Base-by-base conservation (phyloP, 1,140 invertebrate species). In the Marisa cornuarietis region DNA sequence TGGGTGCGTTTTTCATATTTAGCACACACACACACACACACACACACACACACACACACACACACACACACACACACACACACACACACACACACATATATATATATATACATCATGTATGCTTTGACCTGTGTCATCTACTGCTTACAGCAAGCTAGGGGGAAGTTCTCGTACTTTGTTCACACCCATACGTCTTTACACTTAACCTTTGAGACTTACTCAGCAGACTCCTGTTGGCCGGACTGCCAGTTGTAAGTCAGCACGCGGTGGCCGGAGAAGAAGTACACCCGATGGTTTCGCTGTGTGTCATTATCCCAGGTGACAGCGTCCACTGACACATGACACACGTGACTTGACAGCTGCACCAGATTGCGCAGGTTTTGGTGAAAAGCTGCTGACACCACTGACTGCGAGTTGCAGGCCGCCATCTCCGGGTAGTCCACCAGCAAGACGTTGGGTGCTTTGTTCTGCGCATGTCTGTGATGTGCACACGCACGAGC, bases 381-480 rank as follows among this genome's bases (percentile, higher is more conserved):
- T 26, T 77, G 76, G 22, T 68, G 51, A 22, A 77, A 77, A n/a
- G 76, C 76, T 13, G 65, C 76, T 51, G 49, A 77, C n/a, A n/a
- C 65, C 26, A 77, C 76, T 1, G 65, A 77, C 14, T 54, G 49
- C 2, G 63, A 63, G 3, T 26, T 3, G 24, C 14, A 63, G 20
- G 75, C 6, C 14, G 24, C 63, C 7, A n/a, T 18, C 51, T 77
- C 76, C 9, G 76, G 76, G 14, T 31, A 77, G 24, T 77, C 76
- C n/a, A 77, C 76, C 14, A 77, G 76, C 63, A 77, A 63, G 54
- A 77, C 76, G 24, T 77, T 77, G 63, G 76, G 63, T 1, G 76
- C 76, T 54, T 62, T 68, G 63, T 52, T 52, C 22, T n/a, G 7
- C 13, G 6, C 16, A n/a, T 77, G 76, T 7, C 76, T 31, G 22